A percentile compares a stretch with the other conserved stretches of the same genome.
phyloP scores from a whole-genome alignment of 1,140 invertebrate species.

The Drosophila baimaii region DNA sequence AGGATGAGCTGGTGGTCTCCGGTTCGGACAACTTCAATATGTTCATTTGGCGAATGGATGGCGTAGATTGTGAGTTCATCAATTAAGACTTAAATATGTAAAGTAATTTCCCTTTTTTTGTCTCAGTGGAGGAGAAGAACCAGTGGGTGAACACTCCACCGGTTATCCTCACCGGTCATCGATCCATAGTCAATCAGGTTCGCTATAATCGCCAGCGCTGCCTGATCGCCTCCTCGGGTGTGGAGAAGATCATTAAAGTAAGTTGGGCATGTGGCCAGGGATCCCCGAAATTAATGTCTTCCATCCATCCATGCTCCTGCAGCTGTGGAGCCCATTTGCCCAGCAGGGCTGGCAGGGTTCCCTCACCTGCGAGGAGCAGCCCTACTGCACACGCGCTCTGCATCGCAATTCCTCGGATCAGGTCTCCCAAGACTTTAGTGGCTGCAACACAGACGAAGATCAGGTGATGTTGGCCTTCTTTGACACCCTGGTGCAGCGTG shows the following conservation, averaged over 20 bases:
- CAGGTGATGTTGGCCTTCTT: constrained; percentile 98
- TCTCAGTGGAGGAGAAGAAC: constrained; percentile 76
- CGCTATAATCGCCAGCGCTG: constrained; percentile 93
- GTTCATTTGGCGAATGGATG: constrained; percentile 95
- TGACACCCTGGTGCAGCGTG: constrained; percentile 95
- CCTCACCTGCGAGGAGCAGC: constrained; percentile 86
- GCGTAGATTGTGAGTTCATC: constrained; percentile 85
- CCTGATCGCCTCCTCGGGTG: constrained; percentile 95
- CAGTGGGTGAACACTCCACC: constrained; percentile 89
- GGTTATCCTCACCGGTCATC: constrained; percentile 93
- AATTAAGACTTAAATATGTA: too few species aligned
- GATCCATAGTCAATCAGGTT: constrained; percentile 98
- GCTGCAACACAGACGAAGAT: constrained; percentile 94
- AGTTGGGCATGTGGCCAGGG: background rate
- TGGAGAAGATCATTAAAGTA: constrained; percentile 97
- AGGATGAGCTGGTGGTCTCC: constrained; percentile 95
- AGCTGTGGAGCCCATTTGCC: constrained; percentile 92
- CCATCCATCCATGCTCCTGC: background rate
- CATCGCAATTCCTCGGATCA: constrained; percentile 94
- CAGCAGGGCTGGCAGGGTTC: constrained; percentile 87
- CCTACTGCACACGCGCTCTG: constrained; percentile 89
- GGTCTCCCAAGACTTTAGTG: constrained; percentile 91
- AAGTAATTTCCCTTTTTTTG: background rate
- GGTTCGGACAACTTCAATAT: constrained; percentile 98
- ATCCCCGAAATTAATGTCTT: background rate